Percentiles rank a stretch among this genome's conserved stretches.
Evolutionary conservation across 2,797 vertebrate genomes (phyloP).

Genomic region (Rhinogobio ventralis): DNA sequence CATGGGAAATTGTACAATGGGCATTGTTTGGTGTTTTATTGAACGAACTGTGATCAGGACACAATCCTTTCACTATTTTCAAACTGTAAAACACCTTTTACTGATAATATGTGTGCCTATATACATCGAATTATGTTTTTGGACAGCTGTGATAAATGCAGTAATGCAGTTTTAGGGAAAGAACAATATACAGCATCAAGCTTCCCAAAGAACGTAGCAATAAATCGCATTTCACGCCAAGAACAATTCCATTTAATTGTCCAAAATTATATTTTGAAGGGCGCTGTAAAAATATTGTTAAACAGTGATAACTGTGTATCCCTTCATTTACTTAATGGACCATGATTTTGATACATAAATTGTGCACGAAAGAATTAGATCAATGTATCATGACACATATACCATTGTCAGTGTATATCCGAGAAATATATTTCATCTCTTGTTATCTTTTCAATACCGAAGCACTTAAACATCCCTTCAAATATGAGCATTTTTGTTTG

Average conservation of each 20-base stretch:
- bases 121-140: conserved; percentile 28
- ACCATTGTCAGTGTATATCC: conserved; percentile 18
- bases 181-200: conserved; percentile 9
- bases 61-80: conserved; percentile 23
- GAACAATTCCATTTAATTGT: conserved; percentile 31
- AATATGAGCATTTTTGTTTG: conserved; percentile 42
- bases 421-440: conserved; percentile 33
- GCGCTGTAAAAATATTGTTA: conserved; percentile 18
- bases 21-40: conserved; percentile 34
- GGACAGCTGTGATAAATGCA: conserved; percentile 31
- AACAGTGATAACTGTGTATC: conserved; percentile 20
- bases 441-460: conserved; percentile 35
- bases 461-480: conserved; percentile 51
- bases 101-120: conserved; percentile 17
- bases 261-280: conserved; percentile 23
- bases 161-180: neutral
- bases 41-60: conserved; percentile 28
- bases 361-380: conserved; percentile 26
- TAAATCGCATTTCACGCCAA: conserved; percentile 27
- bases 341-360: conserved; percentile 36
- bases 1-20: conserved; percentile 35
- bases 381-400: neutral
- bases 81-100: conserved; percentile 31
- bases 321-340: conserved; percentile 25
- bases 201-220: conserved; percentile 31